phyloP scores from a whole-genome alignment of 2,113 vertebrate genomes.

The Eretmodus cyanostictus region DNA sequence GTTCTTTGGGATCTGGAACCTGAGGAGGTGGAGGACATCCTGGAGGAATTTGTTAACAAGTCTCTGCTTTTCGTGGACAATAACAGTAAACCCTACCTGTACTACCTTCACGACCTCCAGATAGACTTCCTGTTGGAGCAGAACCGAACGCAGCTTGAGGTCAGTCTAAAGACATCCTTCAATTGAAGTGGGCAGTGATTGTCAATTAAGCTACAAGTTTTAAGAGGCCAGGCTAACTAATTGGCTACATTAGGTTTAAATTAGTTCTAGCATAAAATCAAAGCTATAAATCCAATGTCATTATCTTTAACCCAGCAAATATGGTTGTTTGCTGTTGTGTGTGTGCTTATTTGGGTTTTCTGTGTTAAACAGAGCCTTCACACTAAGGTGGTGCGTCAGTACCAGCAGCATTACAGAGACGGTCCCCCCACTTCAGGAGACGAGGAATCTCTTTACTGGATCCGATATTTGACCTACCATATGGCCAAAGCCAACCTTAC shows the following conservation, averaged over 20 bases:
- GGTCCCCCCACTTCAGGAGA: slow-evolving; percentile 71
- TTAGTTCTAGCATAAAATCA: neutral
- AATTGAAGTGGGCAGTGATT: neutral
- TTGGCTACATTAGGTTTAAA: neutral
- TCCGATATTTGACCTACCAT: slow-evolving; percentile 84
- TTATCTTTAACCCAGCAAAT: neutral
- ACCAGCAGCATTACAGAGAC: slow-evolving; percentile 74
- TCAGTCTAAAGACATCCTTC: slow-evolving; percentile 24
- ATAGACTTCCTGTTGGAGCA: slow-evolving; percentile 92
- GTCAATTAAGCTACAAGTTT: neutral
- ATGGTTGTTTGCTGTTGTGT: neutral
- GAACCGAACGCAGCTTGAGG: slow-evolving; percentile 81
- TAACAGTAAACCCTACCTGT: slow-evolving; percentile 82
- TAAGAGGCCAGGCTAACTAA: neutral
- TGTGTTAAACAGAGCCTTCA: slow-evolving; percentile 77
- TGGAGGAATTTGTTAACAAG: slow-evolving; percentile 94
- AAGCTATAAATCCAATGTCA: neutral
- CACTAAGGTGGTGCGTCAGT: slow-evolving; percentile 83
- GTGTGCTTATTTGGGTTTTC: neutral
- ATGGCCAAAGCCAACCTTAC: slow-evolving; percentile 87
- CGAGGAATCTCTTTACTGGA: slow-evolving; percentile 90
- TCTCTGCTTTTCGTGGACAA: slow-evolving; percentile 89
- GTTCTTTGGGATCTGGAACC: slow-evolving; percentile 89
- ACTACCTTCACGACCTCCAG: slow-evolving; percentile 96
- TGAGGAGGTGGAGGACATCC: slow-evolving; percentile 92